A percentile compares a stretch with the other conserved stretches of the same genome.
phyloP scores from a whole-genome alignment of 1,140 invertebrate genomes.

The Trichoplusia ni region DNA sequence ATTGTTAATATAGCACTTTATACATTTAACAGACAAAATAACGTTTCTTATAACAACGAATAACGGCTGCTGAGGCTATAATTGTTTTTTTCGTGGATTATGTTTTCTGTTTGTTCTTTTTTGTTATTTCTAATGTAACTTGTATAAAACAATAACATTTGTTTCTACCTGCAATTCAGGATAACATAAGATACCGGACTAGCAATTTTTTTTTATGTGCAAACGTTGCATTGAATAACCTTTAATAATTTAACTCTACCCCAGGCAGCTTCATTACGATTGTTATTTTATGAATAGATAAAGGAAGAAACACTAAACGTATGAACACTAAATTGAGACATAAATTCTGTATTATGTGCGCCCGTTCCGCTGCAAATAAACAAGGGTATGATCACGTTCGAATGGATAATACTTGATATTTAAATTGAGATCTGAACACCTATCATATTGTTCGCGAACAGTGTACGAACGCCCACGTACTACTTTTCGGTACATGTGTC shows the following conservation, averaged over 20 bases:
- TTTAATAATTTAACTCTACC: too few species aligned
- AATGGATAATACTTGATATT: conserved; percentile 42
- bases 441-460: conserved; percentile 35
- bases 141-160: too few species aligned
- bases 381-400: conserved; percentile 47
- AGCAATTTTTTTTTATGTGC: too few species aligned
- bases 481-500: not conserved
- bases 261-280: not conserved
- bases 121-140: too few species aligned
- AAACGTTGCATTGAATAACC: too few species aligned
- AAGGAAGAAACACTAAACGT: conserved; percentile 23
- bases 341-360: conserved; percentile 46
- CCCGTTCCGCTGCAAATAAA: conserved; percentile 44
- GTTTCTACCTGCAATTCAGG: too few species aligned
- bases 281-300: not conserved
- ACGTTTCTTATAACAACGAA: too few species aligned
- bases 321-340: conserved; percentile 44
- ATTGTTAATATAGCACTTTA: conserved; percentile 1
- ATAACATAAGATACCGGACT: too few species aligned
- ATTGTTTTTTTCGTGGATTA: too few species aligned
- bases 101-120: too few species aligned
- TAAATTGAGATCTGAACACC: conserved; percentile 8
- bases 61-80: too few species aligned
- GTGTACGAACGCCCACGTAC: not conserved
- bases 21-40: not conserved